phyloP scores from a whole-genome alignment of 2,113 vertebrate genomes.

The Hippocampus guttulatus region DNA sequence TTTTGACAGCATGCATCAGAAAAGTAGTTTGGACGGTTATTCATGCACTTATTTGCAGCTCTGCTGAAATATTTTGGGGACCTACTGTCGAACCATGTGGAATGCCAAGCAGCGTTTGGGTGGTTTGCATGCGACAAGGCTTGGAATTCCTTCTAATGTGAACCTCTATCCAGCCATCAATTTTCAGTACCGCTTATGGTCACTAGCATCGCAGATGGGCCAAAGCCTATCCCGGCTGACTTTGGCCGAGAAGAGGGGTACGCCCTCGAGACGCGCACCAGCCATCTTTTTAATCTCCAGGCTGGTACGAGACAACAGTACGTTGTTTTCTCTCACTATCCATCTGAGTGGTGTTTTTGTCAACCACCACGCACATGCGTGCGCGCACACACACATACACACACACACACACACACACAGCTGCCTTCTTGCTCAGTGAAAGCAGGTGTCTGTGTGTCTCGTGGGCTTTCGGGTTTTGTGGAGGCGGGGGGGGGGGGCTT shows the following conservation, averaged over 20 bases:
- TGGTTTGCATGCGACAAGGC: neutral
- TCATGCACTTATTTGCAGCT: neutral
- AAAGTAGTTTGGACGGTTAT: neutral
- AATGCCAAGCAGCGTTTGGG: neutral
- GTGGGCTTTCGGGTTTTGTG: conserved; percentile 54
- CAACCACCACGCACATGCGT: conserved; percentile 27
- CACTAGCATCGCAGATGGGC: too few species aligned
- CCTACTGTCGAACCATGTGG: neutral
- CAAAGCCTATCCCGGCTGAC: too few species aligned
- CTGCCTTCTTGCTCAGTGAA: conserved; percentile 54
- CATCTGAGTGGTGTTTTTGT: conserved; percentile 57
- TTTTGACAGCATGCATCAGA: neutral
- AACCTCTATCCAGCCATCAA: too few species aligned
- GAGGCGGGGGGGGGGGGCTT: conserved; percentile 3
- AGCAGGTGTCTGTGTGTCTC: conserved; percentile 67
- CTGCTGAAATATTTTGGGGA: neutral
- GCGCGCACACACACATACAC: conserved; percentile 17
- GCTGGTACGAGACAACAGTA: conserved; percentile 1
- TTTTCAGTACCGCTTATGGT: too few species aligned
- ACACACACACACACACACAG: conserved; percentile 38
- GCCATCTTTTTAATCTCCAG: neutral
- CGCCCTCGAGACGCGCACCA: neutral
- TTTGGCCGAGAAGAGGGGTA: too few species aligned
- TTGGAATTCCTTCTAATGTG: too few species aligned
- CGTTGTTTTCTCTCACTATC: conserved; percentile 20